Evolutionary conservation across 2,888 invertebrate species (phyloP).

Genomic region (Dysmachus trigonus): DNA sequence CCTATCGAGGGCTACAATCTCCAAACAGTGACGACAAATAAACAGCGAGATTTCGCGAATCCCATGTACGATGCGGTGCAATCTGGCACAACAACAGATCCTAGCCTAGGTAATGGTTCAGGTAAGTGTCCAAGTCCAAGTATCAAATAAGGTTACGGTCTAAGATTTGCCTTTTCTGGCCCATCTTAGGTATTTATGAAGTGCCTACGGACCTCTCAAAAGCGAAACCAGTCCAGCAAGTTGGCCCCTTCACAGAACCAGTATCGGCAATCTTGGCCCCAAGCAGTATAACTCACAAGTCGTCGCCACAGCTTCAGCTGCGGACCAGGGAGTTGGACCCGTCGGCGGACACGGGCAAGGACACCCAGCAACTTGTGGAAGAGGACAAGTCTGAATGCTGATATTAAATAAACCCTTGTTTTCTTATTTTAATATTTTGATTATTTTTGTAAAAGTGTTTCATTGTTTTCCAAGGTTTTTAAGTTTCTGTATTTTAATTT

Average conservation of each 20-base stretch:
- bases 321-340: slow-evolving; percentile 85
- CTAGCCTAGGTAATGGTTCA: slow-evolving; percentile 70
- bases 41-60: slow-evolving; percentile 93
- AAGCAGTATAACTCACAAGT: slow-evolving; percentile 81
- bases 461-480: slow-evolving; percentile 34
- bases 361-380: slow-evolving; percentile 88
- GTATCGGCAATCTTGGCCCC: slow-evolving; percentile 82
- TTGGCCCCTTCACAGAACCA: slow-evolving; percentile 68
- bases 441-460: slow-evolving; percentile 41
- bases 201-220: slow-evolving; percentile 78
- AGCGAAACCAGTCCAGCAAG: slow-evolving; percentile 68
- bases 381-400: slow-evolving; percentile 76
- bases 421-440: slow-evolving; percentile 45
- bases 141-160: background rate
- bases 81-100: slow-evolving; percentile 68
- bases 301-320: slow-evolving; percentile 76
- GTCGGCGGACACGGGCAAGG: slow-evolving; percentile 85
- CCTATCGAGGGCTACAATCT: slow-evolving; percentile 82
- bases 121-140: slow-evolving; percentile 61
- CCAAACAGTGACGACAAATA: slow-evolving; percentile 75
- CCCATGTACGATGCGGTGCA: slow-evolving; percentile 96
- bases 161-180: background rate
- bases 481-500: slow-evolving; percentile 20
- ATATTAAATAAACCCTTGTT: slow-evolving; percentile 59
- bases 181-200: slow-evolving; percentile 77